Conservation (phyloP, 2,888 invertebrate genomes). For the Sinohyriopsis cumingii region DNA sequence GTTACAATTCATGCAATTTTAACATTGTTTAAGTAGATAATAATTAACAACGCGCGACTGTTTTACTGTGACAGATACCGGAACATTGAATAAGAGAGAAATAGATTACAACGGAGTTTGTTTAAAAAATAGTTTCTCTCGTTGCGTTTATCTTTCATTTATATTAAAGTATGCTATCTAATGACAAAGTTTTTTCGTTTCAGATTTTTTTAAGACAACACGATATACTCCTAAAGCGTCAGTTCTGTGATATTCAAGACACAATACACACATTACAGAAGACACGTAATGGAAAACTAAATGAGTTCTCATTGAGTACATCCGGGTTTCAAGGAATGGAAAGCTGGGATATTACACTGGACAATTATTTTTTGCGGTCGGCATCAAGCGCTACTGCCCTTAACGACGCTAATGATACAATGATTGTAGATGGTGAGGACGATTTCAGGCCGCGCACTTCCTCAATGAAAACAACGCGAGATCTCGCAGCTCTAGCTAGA, state of each 20-base stretch:
- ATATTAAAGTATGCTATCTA: too few species aligned
- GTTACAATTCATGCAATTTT: too few species aligned
- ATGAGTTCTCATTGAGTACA: slow-evolving; percentile 20
- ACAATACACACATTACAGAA: slow-evolving; percentile 49
- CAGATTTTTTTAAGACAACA: slow-evolving; percentile 61
- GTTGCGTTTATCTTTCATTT: too few species aligned
- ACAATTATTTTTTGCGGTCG: slow-evolving; percentile 45
- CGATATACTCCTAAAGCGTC: slow-evolving; percentile 59
- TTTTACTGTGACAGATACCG: too few species aligned
- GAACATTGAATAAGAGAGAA: too few species aligned
- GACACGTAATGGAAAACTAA: slow-evolving; percentile 11
- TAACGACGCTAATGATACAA: slow-evolving; percentile 29
- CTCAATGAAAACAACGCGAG: slow-evolving; percentile 62
- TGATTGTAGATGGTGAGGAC: slow-evolving; percentile 31
- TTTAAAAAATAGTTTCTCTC: too few species aligned
- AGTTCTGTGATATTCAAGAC: slow-evolving; percentile 60
- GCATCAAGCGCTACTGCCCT: slow-evolving; percentile 53
- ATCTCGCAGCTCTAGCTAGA: slow-evolving; percentile 59
- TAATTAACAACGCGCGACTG: too few species aligned
- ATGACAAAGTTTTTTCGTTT: slow-evolving; percentile 6
- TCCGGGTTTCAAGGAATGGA: slow-evolving; percentile 33
- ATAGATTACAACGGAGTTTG: too few species aligned
- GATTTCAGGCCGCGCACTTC: slow-evolving; percentile 53
- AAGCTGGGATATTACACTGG: slow-evolving; percentile 39
- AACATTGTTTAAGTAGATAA: too few species aligned